These are phyloP conservation scores for Solen grandis DNA, from an alignment of 1,140 invertebrate species.

Conservation along the genomic window DNA sequence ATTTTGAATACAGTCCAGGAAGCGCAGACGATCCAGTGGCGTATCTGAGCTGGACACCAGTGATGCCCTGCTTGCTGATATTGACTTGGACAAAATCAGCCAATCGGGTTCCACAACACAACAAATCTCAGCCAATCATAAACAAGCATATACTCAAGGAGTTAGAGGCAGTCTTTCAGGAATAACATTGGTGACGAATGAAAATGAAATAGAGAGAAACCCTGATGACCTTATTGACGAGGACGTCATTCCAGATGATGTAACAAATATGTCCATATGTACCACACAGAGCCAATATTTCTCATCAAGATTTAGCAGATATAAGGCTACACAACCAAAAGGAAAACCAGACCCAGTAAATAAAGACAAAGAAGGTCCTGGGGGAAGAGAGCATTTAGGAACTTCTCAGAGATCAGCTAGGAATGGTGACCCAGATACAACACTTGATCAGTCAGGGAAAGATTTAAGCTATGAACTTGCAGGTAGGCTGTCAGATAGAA, in stretches of 20 bases:
- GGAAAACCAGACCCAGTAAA: background rate
- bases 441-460: too few species aligned
- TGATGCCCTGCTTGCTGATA: conserved; percentile 54
- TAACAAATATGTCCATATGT: background rate
- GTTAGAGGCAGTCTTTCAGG: background rate
- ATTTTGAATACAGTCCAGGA: too few species aligned
- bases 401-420: too few species aligned
- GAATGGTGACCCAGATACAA: too few species aligned
- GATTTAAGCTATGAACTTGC: too few species aligned
- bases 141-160: background rate
- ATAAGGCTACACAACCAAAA: conserved; percentile 18
- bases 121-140: background rate
- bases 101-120: conserved; percentile 19
- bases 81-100: conserved; percentile 40
- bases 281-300: conserved; percentile 30
- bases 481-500: background rate
- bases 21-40: background rate
- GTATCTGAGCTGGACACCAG: conserved; percentile 28
- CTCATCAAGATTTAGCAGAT: conserved; percentile 31
- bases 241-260: background rate
- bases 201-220: background rate
- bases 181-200: background rate
- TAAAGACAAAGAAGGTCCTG: conserved; percentile 11
- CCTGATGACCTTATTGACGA: background rate
- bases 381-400: too few species aligned